Evolutionary conservation across 2,888 invertebrate species (phyloP).

Genomic region (Flexamia atlantica): DNA sequence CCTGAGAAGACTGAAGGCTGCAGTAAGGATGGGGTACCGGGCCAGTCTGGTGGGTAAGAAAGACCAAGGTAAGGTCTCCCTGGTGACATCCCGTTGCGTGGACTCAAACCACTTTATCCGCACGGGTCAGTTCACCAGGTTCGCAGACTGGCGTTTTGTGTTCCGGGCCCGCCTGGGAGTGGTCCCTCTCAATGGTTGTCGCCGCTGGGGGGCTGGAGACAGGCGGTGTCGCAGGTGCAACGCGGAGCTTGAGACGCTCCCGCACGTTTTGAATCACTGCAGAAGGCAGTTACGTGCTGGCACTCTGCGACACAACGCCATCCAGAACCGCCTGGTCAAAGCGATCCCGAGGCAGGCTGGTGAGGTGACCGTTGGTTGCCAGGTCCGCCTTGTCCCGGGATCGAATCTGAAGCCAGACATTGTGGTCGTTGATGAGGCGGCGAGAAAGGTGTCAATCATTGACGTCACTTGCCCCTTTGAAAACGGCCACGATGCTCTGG

Average conservation of each 20-base stretch:
- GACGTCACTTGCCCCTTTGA: constrained; percentile 72
- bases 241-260: constrained; percentile 71
- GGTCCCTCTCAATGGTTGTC: constrained; percentile 71
- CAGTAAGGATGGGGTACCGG: neutral
- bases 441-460: constrained; percentile 68
- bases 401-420: constrained; percentile 69
- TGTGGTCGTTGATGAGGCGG: constrained; percentile 67
- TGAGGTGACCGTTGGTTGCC: neutral
- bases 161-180: constrained; percentile 72
- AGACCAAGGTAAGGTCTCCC: constrained; percentile 71
- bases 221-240: constrained; percentile 71
- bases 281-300: constrained; percentile 70
- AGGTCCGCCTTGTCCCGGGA: constrained; percentile 63
- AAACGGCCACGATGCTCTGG: constrained; percentile 69
- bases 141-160: constrained; percentile 74
- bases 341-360: neutral
- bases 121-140: constrained; percentile 70
- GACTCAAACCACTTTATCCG: constrained; percentile 72
- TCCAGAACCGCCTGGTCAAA: constrained; percentile 61
- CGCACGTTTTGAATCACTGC: constrained; percentile 73
- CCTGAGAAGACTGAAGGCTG: neutral
- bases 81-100: constrained; percentile 62
- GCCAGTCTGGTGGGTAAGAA: constrained; percentile 62
- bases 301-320: constrained; percentile 69
- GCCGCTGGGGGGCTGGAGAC: constrained; percentile 67